Base-by-base conservation (phyloP, 2,888 invertebrate genomes). In the Hydraecia micacea region DNA sequence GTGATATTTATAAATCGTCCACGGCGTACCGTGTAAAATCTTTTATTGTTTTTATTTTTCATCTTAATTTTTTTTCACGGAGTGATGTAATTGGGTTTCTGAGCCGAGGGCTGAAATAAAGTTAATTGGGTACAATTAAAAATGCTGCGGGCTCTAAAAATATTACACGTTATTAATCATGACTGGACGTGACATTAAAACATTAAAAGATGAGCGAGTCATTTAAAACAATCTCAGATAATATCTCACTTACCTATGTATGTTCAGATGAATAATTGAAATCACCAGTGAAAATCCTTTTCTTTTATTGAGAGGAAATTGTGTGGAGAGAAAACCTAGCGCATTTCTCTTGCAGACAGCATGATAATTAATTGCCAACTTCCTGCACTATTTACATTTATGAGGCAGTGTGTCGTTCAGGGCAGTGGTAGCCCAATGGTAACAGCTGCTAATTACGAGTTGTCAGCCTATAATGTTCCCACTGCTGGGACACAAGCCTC, bases 51-150 rank as follows among this genome's bases (percentile, higher is more conserved):
- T 90, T 90, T 91, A 90, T 90, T 91, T 90, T 90, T 86, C 86
- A 89, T 85, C 81, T 81, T 88, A 71, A 63, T 71, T 83, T 86
- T 90, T 60, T 91, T 91, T 90, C 80, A 86, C 88, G 83, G 90
- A 90, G 88, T 90, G 90, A 92, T 93, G 91, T 94, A 95, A 94
- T 94, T 94, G 93, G 92, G 90, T 93, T 88, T 86, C 90, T 89
- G 89, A 90, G 90, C 90, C 87, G 88, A 91, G 91, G 91, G 92
- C 89, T 88, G 92, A 89, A 93, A 93, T 93, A 91, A 94, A 93
- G 92, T 93, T 94, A 95, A 95, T 95, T 95, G 94, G 93, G 90
- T 91, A 93, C 93, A 95, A 94, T 94, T 94, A 94, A 93, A 94
- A 93, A 93, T 89, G 92, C 92, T 92, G 92, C 85, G 89, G 90